Evolutionary conservation across 2,888 invertebrate species (phyloP).

Genomic region (Eupithecia dodoneata): DNA sequence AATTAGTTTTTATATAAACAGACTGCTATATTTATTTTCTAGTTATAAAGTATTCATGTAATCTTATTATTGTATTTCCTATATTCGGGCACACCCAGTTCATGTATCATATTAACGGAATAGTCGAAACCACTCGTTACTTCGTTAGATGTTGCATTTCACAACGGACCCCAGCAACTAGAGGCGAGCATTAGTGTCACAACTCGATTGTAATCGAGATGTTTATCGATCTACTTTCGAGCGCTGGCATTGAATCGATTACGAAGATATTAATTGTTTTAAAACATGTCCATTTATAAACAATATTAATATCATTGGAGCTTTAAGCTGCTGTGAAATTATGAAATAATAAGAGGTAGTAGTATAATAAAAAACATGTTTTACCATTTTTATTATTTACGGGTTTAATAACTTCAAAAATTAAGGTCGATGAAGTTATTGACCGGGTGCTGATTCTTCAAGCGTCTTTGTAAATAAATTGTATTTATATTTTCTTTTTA

Average conservation of each 20-base stretch:
- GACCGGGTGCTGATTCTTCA: not conserved
- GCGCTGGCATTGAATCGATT: conserved; percentile 44
- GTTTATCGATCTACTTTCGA: conserved; percentile 51
- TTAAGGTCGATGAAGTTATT: not conserved
- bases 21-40: too few relatives aligned
- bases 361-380: not conserved
- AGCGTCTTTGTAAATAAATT: not conserved
- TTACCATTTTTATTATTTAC: not conserved
- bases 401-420: not conserved
- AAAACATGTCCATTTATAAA: conserved; percentile 29
- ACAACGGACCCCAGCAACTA: conserved; percentile 3
- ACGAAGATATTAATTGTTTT: conserved; percentile 41
- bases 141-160: not conserved
- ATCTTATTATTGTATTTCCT: too few relatives aligned
- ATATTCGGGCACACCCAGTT: too few relatives aligned
- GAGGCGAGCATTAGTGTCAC: conserved; percentile 36
- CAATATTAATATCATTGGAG: conserved; percentile 8
- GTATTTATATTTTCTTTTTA: too few relatives aligned
- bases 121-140: not conserved
- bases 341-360: not conserved
- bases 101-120: too few relatives aligned
- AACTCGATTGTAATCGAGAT: conserved; percentile 39
- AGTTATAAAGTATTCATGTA: too few relatives aligned
- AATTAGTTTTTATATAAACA: too few relatives aligned
- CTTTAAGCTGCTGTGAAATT: conserved; percentile 1